Base-by-base conservation (phyloP, 2,797 vertebrate species). In the Chelon labrosus region DNA sequence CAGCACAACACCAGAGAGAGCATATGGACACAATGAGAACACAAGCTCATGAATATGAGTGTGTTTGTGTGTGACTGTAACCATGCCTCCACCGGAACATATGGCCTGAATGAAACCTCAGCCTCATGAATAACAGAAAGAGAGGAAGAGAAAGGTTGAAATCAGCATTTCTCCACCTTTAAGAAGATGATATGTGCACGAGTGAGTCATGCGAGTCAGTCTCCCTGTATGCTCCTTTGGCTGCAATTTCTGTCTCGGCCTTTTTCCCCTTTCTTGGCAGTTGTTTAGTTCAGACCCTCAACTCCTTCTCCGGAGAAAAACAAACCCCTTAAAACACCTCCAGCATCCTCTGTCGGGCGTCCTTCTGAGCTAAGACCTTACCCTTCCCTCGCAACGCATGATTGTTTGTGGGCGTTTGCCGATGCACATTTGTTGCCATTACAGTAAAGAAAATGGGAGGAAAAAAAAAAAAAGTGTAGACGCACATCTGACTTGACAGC, bases 11-110 rank as follows among this genome's bases (percentile, higher is more conserved):
- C 94, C 92, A 94, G 91, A 83, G 89, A 86, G 88, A 95, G 90
- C 96, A 97, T 96, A 96, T 96, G 96, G 96, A 86, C 89, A 92
- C 92, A 94, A 94, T 95, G 93, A 96, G 93, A 95, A 91, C 93
- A 90, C 93, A 93, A 92, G 89, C 88, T 93, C 86, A 93, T 95
- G 93, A 95, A 95, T 95, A 91, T 72, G 84, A 57, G 87, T 87
- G 87, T 87, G 90, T 90, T 80, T 89, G 59, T 84, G 80, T 31
- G 62, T 61, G 64, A 82, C 74, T 88, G 88, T 86, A 87, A 87
- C 84, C 83, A 84, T 83, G 82, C 75, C 54, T 88, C 79, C 60
- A 81, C 73, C 82, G 77, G 70, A 88, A 85, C 91, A 93, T 92
- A 90, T 94, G 92, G 89, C 83, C 89, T 79, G 85, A 90, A 92